Percentiles rank a stretch among this genome's conserved stretches.
These are phyloP conservation scores for Odontothrips loti DNA, from an alignment of 2,888 invertebrate genomes.

Conservation along the genomic window DNA sequence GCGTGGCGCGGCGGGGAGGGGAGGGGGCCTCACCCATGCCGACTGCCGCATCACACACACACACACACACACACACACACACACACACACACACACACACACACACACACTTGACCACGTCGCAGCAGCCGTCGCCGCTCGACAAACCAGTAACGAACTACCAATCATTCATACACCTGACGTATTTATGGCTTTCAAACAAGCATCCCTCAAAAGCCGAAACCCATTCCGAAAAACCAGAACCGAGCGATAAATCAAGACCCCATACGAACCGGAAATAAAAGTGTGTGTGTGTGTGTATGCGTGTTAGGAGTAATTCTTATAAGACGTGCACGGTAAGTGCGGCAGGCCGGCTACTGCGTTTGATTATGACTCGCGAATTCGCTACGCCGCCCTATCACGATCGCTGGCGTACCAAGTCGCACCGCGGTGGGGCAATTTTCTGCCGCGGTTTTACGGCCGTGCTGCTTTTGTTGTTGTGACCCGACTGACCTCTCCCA, in stretches of 20 bases:
- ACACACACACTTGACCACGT: slow-evolving; percentile 10
- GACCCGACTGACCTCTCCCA: neutral
- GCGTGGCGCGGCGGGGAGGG: slow-evolving; percentile 3
- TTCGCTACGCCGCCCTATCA: slow-evolving; percentile 11
- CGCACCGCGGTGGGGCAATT: neutral
- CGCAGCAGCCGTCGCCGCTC: slow-evolving; percentile 25
- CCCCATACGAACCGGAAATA: slow-evolving; percentile 14
- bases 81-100: slow-evolving; percentile 17
- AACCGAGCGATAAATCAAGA: slow-evolving; percentile 17
- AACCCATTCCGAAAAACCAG: slow-evolving; percentile 26
- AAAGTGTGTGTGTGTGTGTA: neutral
- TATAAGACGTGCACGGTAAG: neutral
- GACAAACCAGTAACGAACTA: slow-evolving; percentile 26
- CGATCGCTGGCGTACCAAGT: no score
- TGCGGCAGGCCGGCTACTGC: no score
- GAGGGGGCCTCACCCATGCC: slow-evolving; percentile 11
- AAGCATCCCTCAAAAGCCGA: slow-evolving; percentile 26
- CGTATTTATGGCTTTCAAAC: slow-evolving; percentile 26
- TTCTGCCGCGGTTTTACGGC: slow-evolving; percentile 8
- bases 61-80: neutral
- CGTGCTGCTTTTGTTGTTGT: neutral
- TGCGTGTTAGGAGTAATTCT: neutral
- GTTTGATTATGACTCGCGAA: neutral
- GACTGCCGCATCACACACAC: neutral
- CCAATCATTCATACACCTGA: slow-evolving; percentile 26